phyloP scores from a whole-genome alignment of 37 sponge, comb jelly and placozoan genomes.

The Petrosia ficiformis region DNA sequence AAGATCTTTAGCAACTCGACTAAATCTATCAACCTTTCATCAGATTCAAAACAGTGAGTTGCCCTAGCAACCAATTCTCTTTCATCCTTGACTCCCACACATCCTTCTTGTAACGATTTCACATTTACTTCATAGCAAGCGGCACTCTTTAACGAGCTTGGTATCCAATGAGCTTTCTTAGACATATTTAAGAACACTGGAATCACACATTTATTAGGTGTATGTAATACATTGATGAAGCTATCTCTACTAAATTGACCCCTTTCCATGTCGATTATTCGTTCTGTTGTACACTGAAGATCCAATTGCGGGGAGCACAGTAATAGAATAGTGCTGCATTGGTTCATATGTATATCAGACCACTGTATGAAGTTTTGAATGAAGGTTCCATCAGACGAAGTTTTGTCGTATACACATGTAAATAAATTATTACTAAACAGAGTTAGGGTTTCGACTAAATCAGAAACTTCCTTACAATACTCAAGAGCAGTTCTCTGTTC shows the following conservation, averaged over 20 bases:
- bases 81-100: background rate
- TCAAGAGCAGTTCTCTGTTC: background rate
- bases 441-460: background rate
- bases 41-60: background rate
- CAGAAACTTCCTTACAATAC: background rate
- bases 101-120: background rate
- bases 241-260: slow-evolving; percentile 8
- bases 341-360: background rate
- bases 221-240: slow-evolving; percentile 16
- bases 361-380: background rate
- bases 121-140: slow-evolving; percentile 7
- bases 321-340: background rate
- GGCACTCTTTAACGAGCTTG: background rate
- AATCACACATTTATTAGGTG: slow-evolving; percentile 9
- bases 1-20: background rate
- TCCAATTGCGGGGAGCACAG: background rate
- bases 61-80: background rate
- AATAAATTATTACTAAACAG: background rate
- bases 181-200: slow-evolving; percentile 36
- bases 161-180: slow-evolving; percentile 2
- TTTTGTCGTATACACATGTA: background rate
- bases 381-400: background rate
- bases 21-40: background rate
- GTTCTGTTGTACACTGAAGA: background rate
- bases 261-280: slow-evolving; percentile 9